A percentile compares a stretch with the other conserved stretches of the same genome.
These are phyloP conservation scores for Pyrocephalus nanus DNA, from an alignment of 2,797 vertebrate species.

Conservation along the genomic window DNA sequence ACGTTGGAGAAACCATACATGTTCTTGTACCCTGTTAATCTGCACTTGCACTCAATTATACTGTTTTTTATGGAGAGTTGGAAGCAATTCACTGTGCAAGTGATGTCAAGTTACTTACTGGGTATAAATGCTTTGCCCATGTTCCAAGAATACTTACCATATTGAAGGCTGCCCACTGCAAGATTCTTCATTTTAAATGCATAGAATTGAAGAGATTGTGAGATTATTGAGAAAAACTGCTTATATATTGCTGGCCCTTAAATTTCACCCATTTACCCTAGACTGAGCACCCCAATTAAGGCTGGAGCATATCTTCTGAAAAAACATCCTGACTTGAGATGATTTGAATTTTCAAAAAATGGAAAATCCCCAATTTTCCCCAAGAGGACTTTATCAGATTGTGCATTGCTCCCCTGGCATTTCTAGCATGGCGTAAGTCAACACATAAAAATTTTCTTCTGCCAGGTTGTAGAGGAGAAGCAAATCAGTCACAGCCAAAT, in stretches of 20 bases:
- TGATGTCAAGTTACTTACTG: background rate
- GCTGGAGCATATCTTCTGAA: slow-evolving; percentile 23
- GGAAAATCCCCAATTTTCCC: slow-evolving; percentile 8
- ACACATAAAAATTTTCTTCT: background rate
- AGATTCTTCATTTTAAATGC: slow-evolving; percentile 66
- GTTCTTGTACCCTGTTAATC: background rate
- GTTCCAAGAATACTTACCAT: slow-evolving; percentile 13
- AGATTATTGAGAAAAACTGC: slow-evolving; percentile 39
- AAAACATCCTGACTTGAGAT: slow-evolving; percentile 5
- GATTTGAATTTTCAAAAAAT: slow-evolving; percentile 14
- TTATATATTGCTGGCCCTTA: slow-evolving; percentile 39
- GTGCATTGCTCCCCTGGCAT: background rate
- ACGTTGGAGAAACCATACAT: background rate
- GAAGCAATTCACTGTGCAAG: background rate
- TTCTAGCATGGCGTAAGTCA: background rate
- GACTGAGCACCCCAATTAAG: slow-evolving; percentile 42
- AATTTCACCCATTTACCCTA: slow-evolving; percentile 48
- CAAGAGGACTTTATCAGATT: slow-evolving; percentile 15
- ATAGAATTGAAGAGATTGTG: slow-evolving; percentile 54
- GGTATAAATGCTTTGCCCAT: background rate
- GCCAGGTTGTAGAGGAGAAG: background rate
- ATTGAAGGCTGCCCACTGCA: background rate
- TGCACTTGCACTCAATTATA: background rate
- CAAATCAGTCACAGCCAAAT: background rate
- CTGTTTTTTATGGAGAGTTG: background rate